Evolutionary conservation across 2,888 invertebrate genomes (phyloP).

Genomic region (Ommatoiulus sabulosus): DNA sequence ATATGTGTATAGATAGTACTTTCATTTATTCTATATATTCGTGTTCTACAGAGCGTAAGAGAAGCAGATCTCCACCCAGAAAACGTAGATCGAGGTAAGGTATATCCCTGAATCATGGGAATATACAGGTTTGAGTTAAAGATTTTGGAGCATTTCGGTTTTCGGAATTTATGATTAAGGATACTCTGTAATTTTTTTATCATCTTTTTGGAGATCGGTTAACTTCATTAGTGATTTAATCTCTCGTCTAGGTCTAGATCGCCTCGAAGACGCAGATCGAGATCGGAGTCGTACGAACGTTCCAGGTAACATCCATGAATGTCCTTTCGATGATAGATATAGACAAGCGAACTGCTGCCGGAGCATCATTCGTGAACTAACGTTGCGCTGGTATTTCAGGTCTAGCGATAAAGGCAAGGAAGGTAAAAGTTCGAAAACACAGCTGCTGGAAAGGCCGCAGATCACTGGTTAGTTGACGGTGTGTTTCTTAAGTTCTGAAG

Average conservation of each 20-base stretch:
- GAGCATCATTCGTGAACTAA: too few relatives aligned
- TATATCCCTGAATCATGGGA: too few relatives aligned
- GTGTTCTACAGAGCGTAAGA: not conserved
- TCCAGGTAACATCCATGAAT: not conserved
- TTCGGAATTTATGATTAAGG: too few relatives aligned
- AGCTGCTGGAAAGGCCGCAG: conserved; percentile 32
- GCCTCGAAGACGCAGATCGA: conserved; percentile 46
- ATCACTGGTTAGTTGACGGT: conserved; percentile 48
- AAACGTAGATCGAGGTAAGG: conserved; percentile 17
- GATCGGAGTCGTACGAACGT: not conserved
- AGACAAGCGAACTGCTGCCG: too few relatives aligned
- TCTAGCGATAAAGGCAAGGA: conserved; percentile 14
- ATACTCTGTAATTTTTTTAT: too few relatives aligned
- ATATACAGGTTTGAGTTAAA: too few relatives aligned
- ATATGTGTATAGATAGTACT: not conserved
- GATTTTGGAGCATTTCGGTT: too few relatives aligned
- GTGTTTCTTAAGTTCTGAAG: too few relatives aligned
- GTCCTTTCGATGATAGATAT: too few relatives aligned
- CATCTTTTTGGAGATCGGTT: too few relatives aligned
- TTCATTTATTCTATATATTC: not conserved
- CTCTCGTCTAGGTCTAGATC: not conserved
- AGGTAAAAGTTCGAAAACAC: not conserved
- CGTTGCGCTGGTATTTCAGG: not conserved
- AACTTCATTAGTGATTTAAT: not conserved
- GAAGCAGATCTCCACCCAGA: conserved; percentile 16